These are phyloP conservation scores for Polydrusus tereticollis DNA, from an alignment of 2,888 invertebrate species.

Conservation along the genomic window DNA sequence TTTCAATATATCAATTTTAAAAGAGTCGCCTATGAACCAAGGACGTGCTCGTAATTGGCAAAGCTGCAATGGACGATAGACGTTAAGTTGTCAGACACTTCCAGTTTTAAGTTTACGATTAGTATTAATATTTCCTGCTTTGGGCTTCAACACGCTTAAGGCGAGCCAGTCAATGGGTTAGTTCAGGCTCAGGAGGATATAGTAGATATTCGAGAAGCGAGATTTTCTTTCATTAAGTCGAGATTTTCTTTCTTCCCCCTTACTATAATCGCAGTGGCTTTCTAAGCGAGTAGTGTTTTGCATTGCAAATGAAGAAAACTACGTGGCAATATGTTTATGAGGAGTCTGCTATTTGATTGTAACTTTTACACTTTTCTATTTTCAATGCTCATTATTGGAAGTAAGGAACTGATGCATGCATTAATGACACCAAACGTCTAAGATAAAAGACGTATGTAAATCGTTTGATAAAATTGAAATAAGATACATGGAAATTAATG, in stretches of 20 bases:
- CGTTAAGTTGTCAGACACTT: too few relatives aligned
- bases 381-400: slow-evolving; percentile 7
- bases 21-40: too few relatives aligned
- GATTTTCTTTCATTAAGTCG: not conserved
- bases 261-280: slow-evolving; percentile 10
- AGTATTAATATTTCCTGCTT: too few relatives aligned
- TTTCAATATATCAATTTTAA: too few relatives aligned
- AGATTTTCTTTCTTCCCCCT: not conserved
- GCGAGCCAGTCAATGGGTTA: too few relatives aligned
- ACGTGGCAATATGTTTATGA: slow-evolving; percentile 29
- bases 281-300: slow-evolving; percentile 24
- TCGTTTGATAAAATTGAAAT: too few relatives aligned
- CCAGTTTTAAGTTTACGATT: too few relatives aligned
- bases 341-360: slow-evolving; percentile 32
- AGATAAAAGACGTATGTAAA: not conserved
- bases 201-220: not conserved
- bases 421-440: not conserved
- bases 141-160: too few relatives aligned
- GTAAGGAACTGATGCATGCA: slow-evolving; percentile 12
- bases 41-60: too few relatives aligned
- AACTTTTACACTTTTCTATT: slow-evolving; percentile 27
- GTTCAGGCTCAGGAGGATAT: too few relatives aligned
- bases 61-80: too few relatives aligned
- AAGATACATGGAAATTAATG: too few relatives aligned
- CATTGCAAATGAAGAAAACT: slow-evolving; percentile 37